Evolutionary conservation across 2,113 vertebrate genomes (phyloP), one percentile per base, ranked within the genome.

Genomic region (Rallus limicola): DNA sequence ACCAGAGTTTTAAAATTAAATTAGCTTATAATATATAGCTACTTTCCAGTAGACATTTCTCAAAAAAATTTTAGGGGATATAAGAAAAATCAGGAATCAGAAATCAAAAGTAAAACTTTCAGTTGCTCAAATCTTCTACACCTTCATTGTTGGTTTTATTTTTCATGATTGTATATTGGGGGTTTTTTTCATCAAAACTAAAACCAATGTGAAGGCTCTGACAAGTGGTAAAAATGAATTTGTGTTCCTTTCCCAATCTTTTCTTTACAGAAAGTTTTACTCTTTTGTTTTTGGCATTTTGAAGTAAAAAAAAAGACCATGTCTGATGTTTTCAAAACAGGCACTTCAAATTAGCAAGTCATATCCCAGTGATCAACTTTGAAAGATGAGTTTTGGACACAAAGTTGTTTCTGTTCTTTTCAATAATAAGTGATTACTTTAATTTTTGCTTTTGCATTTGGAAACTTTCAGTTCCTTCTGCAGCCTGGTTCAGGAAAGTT

Each of bases 1-100:
- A 83, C 6, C 9, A 26, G n/a, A 86, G 40, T 65, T 90, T 94
- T 92, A 77, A 83, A 88, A 94, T 70, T 94, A 87, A 94, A 85
- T 90, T 80, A 85, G 2, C 21, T 93, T 65, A 50, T 80, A 62
- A 53, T 77, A 65, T 16, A 58, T 42, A 85, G 18, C 79, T 79
- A 44, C 5, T 42, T 88, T 77, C 36, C n/a, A 86, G 67, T 79
- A 92, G 44, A 9, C 36, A 18, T 74, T 88, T 86, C 14, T 63
- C 44, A 44, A 36, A 70, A 88, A 72, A 77, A 36, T 36, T 38
- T 7, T 15, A 69, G 25, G 16, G 19, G 8, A 88, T 36, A 36
- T 75, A 87, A 38, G 16, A 91, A 89, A 89, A 91, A 59, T 44
- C 36, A 67, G 64, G 36, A 92, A 69, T 64, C 5, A 4, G 5